Evolutionary conservation across 1,140 invertebrate genomes (phyloP), one percentile per base, ranked within the genome.

Genomic region (Eumeta japonica): DNA sequence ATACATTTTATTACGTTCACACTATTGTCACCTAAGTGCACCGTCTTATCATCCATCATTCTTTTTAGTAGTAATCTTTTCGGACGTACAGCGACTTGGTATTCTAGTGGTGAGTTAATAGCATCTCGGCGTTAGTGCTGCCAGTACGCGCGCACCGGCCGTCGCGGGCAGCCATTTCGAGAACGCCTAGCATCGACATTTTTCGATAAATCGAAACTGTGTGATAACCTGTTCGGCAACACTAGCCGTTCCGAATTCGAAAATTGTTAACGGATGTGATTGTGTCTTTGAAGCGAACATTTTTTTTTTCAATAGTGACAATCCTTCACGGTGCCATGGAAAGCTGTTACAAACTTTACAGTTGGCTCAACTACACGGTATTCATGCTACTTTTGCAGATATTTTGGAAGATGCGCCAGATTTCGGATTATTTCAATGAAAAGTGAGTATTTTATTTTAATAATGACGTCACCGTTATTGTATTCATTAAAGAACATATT

Each of bases 361-460:
- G 61, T 36, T 71, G 64, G 68, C 58, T 73, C 44, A 71, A 68
- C 50, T 55, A 71, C 40, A 67, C 64, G 18, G 29, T 73, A 45
- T 43, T 73, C 43, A 74, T 71, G 66, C 50, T 71, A 43, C 43
- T 71, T 24, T 55, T 71, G 35, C 64, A 74, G 48, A 67, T 71
- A 46, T 62, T 74, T 43, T 74, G 68, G 68, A 73, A 73, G 54
- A 57, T 71, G 48, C 71, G 60, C 48, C 68, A 73, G 50, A 63
- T 73, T 46, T 63, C 68, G 35, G 63, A 73, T 46, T 73, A 56
- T 45, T 71, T 73, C 32, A 65, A 57, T 39, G 59, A 56, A 45
- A 71, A 65, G 68, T 73, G 39, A 73, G 68, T 62, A 45, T 9
- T 24, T 28, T 35, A 17, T 28, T 29, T n/a, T n/a, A n/a, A n/a